These are phyloP conservation scores for Poeciliopsis presidionis DNA, from an alignment of 2,797 vertebrate species.

Conservation along the genomic window DNA sequence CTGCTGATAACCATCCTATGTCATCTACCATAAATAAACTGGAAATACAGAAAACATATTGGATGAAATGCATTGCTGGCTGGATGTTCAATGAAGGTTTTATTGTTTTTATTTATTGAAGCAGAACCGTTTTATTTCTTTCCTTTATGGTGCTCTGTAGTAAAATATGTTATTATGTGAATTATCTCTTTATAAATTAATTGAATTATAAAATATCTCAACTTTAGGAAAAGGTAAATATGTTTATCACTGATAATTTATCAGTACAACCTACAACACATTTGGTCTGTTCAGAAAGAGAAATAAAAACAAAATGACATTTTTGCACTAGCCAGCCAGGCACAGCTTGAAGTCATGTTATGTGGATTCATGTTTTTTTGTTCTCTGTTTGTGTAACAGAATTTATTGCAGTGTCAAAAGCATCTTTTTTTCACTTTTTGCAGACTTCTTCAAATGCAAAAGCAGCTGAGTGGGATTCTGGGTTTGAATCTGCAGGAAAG, in stretches of 20 bases:
- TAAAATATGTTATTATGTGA: not conserved
- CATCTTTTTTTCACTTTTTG: not conserved
- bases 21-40: not conserved
- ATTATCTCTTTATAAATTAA: not conserved
- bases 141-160: not conserved
- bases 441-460: not conserved
- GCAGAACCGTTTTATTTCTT: not conserved
- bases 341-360: not conserved
- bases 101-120: not conserved
- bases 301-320: not conserved
- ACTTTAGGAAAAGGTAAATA: not conserved
- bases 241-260: not conserved
- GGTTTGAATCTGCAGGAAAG: not conserved
- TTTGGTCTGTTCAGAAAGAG: not conserved
- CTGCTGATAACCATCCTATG: not conserved
- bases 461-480: not conserved
- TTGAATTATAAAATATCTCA: not conserved
- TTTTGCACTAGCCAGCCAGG: not conserved
- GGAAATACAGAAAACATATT: not conserved
- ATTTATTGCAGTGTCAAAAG: not conserved
- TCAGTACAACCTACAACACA: not conserved
- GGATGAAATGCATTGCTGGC: not conserved
- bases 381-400: not conserved
- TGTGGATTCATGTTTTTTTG: not conserved
- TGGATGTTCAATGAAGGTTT: not conserved